Conservation (phyloP, 2,113 vertebrate genomes). For the Pyrgilauda ruficollis region DNA sequence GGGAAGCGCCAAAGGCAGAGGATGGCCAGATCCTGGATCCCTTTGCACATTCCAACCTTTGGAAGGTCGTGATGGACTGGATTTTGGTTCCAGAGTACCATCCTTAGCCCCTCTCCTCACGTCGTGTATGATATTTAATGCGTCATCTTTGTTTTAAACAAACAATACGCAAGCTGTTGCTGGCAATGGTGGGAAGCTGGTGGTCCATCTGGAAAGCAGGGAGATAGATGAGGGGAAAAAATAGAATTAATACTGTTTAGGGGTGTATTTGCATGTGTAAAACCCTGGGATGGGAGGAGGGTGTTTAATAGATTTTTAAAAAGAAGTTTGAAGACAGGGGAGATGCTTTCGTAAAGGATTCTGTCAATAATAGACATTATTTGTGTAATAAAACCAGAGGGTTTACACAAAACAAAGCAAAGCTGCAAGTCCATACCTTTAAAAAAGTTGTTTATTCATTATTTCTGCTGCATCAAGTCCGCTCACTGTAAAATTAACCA, state of each 20-base stretch:
- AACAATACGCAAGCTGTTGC: constrained; percentile 89
- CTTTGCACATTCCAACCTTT: neutral
- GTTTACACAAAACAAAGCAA: neutral
- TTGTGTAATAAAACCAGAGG: neutral
- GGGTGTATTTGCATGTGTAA: constrained; percentile 72
- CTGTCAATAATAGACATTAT: neutral
- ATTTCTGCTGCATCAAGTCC: neutral
- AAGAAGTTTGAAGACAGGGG: constrained; percentile 44
- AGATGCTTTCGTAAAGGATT: constrained; percentile 9
- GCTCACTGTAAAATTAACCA: neutral
- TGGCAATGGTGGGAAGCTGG: constrained; percentile 79
- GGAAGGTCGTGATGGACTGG: neutral
- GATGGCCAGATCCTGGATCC: constrained; percentile 11
- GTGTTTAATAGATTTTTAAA: constrained; percentile 53
- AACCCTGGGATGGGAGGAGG: constrained; percentile 48
- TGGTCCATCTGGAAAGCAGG: constrained; percentile 88
- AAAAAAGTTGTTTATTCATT: constrained; percentile 11
- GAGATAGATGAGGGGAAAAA: constrained; percentile 75
- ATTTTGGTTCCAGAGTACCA: constrained; percentile 22
- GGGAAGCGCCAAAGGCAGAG: neutral
- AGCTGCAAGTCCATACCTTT: neutral
- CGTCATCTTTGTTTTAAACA: constrained; percentile 91
- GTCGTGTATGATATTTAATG: constrained; percentile 88
- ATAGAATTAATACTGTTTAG: constrained; percentile 73
- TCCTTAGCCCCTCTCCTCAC: constrained; percentile 67